Evolutionary conservation across 1,140 invertebrate species (phyloP), one percentile per base, ranked within the genome.

Genomic region (Leptinotarsa defecta): DNA sequence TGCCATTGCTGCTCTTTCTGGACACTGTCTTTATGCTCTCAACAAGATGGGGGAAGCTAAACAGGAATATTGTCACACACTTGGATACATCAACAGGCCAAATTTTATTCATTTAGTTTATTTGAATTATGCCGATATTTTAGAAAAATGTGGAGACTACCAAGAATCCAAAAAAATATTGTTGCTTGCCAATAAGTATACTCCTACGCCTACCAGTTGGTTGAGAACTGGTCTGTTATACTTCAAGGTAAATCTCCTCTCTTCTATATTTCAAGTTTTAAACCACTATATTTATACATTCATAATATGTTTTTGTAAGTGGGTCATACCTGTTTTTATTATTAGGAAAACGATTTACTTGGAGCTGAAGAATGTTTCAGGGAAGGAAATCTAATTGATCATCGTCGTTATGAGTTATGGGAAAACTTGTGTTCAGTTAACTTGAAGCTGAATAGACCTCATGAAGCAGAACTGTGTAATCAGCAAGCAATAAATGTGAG

Each of bases 301-400:
- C 6, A 34, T 27, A 6, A 6, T 34, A 34, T 8, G 1, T 8
- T 34, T 34, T 8, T 34, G 6, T 34, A 34, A 34, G 6, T 34
- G 6, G 34, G 34, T 34, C 8, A 11, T 34, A 34, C 8, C 34
- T 34, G 34, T 43, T 43, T 11, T 43, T 0, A 43, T 43, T 11
- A 43, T 57, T 70, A 78, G 48, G 74, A 82, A 79, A 81, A 83
- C 43, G 82, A 85, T 75, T 68, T 82, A n/a, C 11, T 82, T 5
- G 82, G 81, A 71, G 81, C 84, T 13, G 84, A 85, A 79, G 81
- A 82, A 57, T 85, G 84, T 76, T 78, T 85, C 57, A 77, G 73
- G 13, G 80, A 83, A 75, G 78, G 83, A 13, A 84, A 85, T 75
- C 48, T 81, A 17, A 79, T 79, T 20, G 83, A 85, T 78, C 83